Base-by-base conservation (phyloP, 2,888 invertebrate species). In the Melanchra persicariae region DNA sequence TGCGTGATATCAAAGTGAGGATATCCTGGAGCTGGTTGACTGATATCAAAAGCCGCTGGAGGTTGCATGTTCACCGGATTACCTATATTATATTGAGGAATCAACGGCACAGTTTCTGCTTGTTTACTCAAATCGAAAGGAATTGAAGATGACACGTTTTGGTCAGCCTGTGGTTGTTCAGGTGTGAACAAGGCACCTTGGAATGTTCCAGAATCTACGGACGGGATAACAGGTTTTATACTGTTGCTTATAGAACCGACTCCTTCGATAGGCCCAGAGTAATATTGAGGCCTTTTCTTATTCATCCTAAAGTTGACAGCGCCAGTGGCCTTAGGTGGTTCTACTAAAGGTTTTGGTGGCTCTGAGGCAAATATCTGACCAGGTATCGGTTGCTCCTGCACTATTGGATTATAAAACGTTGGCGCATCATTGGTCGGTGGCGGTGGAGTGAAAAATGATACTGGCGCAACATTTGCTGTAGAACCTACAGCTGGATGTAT, bases 261-360 rank as follows among this genome's bases (percentile, higher is more conserved):
- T 3, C 95, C 95, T 86, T 93, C 94, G 24, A 96, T 95, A 6
- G 96, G 96, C 4, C 96, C 96, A 0, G 96, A 91, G 79, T 96
- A 96, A 84, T 96, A 96, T 70, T 96, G 95, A 0, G 95, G 95
- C 63, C 91, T 88, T 83, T 94, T 96, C 70, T 95, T 95, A 2
- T 88, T 90, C 93, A 96, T 91, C 76, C 96, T 92, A 70, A 90
- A 95, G 77, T 91, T 95, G 0, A 88, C 65, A 52, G 82, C 88
- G n/a, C 90, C 91, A 3, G 87, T 76, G 8, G 91, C 70, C 87
- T 94, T 95, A 3, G 96, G 95, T 12, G 95, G 95, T 85, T 94
- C 93, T 3, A 87, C 65, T 2, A 93, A 45, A 34, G 87, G 70
- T 81, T 92, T 93, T 3, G 85, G 75, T 19, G 88, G 85, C 72